Percentiles rank a stretch among this genome's conserved stretches.
Conservation (phyloP, 2,113 vertebrate species). For the Murina feae region DNA sequence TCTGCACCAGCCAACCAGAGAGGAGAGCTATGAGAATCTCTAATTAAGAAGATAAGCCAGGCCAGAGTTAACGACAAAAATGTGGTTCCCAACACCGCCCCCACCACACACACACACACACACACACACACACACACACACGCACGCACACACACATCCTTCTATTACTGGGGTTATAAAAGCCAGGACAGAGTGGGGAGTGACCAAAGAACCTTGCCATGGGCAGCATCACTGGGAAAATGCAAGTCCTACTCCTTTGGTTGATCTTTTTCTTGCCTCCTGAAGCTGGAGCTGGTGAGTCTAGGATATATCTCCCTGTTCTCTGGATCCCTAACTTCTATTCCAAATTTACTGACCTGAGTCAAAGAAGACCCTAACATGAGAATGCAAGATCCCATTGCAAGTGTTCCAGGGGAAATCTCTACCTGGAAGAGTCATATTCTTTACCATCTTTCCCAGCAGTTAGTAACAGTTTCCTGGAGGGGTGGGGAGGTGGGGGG, state of each 20-base stretch:
- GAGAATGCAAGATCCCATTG: background rate
- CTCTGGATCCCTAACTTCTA: background rate
- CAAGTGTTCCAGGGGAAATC: background rate
- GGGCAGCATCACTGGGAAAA: background rate
- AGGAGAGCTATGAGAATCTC: background rate
- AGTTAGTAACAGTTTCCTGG: background rate
- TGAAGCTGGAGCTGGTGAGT: slow-evolving; percentile 25
- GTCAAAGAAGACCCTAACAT: background rate
- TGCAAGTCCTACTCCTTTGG: background rate
- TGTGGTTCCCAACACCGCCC: background rate
- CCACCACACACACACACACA: no score
- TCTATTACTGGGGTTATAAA: slow-evolving; percentile 15
- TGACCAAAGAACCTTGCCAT: background rate
- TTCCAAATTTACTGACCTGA: background rate
- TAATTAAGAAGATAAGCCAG: background rate
- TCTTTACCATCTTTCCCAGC: background rate
- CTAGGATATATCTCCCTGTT: background rate
- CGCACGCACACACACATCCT: background rate
- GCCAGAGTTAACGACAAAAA: background rate
- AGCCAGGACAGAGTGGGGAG: background rate
- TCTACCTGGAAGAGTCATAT: background rate
- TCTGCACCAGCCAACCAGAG: background rate
- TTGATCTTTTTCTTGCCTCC: background rate
- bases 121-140: no score
- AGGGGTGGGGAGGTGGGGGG: no score